Base-by-base conservation (phyloP, 2,113 vertebrate genomes). In the Bubo blakistoni region DNA sequence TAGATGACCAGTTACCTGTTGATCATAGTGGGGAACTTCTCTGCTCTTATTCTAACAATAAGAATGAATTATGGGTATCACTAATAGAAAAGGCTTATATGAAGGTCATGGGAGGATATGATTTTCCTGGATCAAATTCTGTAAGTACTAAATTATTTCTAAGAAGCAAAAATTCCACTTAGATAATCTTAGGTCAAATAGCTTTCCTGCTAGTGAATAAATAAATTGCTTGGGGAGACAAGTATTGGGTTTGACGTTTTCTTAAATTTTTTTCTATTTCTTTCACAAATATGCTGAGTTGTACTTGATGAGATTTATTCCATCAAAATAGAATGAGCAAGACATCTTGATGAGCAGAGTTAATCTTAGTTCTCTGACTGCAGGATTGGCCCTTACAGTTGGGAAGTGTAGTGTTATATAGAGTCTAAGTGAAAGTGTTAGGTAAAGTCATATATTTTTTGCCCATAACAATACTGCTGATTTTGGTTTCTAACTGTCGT, bases 51-150 rank as follows among this genome's bases (percentile, higher is more conserved):
- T 99, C 99, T 83, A 99, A 99, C 97, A 99, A 99, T 94, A 98
- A 98, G 97, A 99, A 99, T 90, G 99, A 99, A 97, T 96, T 99
- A 47, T 99, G 99, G 99, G 99, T 99, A 20, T 99, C 99, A 0
- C 98, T 99, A 74, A 99, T 99, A 92, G 99, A 99, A 97, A 99
- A 99, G 88, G 99, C 99, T n/a, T 99, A 99, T 97, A 99, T 99
- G 99, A 99, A 99, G 93, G 99, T 99, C 92, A 99, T 99, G 99
- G 99, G 99, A 84, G 99, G 99, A 85, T 99, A 99, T 86, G 99
- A 99, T 97, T 99, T 99, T 96, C 99, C 99, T 34, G 99, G 99
- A 81, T 99, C 99, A 61, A 99, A 99, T 97, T 99, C 99, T 58
- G 99, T 99, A 96, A 98, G 99, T 98, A 86, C 19, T 6, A 42